Evolutionary conservation across 2,113 vertebrate genomes (phyloP), one percentile per base, ranked within the genome.

Genomic region (Corvus moneduloides): DNA sequence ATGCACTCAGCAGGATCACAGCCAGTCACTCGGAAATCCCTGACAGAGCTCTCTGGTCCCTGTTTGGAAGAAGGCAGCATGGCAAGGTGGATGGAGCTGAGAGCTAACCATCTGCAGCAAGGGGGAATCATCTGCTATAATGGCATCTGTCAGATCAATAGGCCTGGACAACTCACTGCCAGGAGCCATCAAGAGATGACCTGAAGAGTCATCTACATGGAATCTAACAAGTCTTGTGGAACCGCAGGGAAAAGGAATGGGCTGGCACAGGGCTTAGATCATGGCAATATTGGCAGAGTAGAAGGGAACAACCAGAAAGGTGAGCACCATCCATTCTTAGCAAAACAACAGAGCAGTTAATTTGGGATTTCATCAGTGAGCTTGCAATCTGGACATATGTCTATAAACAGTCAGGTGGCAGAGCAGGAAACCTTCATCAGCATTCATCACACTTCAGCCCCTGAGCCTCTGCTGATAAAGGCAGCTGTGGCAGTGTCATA

Each of bases 381-480:
- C 10, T 66, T 21, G 21, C 41, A 62, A 41, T 39, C 30, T 56
- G 79, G 55, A 80, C 51, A 27, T 49, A 9, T 16, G 18, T 66
- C 75, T 77, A 17, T 39, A 79, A 80, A 77, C 58, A 94, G 54
- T 80, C 79, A 86, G 64, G 61, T 69, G 82, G 41, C 51, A 69
- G 72, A 80, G 49, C 49, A 79, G 58, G 44, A 94, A 79, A 37
- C 22, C 67, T 91, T 85, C 94, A 83, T 90, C 87, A 87, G 71
- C 94, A 85, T 83, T 88, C 90, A 58, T 30, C 56, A 69, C 4
- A 2, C n/a, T 66, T 66, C 63, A 67, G 55, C 5, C 62, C 24
- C 68, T 78, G 61, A 93, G 69, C n/a, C 59, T 84, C 55, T 59
- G 76, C 86, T 81, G 94, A 84, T 87, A 92, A 88, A 74, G 68